phyloP scores from a whole-genome alignment of 2,888 invertebrate species.

The Gortyna flavago region DNA sequence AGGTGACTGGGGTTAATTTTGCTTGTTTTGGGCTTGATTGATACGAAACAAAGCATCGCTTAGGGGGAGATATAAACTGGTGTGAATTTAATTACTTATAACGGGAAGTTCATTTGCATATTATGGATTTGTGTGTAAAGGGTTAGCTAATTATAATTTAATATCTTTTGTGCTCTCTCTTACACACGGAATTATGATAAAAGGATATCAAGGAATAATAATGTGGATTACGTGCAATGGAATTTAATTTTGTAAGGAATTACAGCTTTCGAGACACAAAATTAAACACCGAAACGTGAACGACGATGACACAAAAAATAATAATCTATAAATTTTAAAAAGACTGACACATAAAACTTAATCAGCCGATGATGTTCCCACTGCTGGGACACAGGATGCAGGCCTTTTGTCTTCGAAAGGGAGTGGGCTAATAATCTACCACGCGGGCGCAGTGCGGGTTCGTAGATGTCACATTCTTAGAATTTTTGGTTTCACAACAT shows the following conservation, averaged over 20 bases:
- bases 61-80: slow-evolving; percentile 42
- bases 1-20: slow-evolving; percentile 67
- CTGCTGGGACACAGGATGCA: no score
- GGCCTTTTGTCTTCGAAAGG: no score
- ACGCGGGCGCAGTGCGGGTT: no score
- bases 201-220: slow-evolving; percentile 17
- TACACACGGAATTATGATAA: slow-evolving; percentile 16
- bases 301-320: neutral
- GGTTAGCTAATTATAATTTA: slow-evolving; percentile 18
- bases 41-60: slow-evolving; percentile 55
- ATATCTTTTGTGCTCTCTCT: slow-evolving; percentile 13
- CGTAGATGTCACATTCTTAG: no score
- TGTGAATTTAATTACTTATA: slow-evolving; percentile 49
- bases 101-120: slow-evolving; percentile 48
- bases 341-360: neutral
- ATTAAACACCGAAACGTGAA: neutral
- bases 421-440: no score
- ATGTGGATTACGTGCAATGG: slow-evolving; percentile 30
- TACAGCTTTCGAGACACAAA: neutral
- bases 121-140: slow-evolving; percentile 34
- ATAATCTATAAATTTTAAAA: no score
- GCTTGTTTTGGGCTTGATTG: slow-evolving; percentile 63
- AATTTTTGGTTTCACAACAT: no score
- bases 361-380: no score
- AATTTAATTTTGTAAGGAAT: neutral